A percentile compares a stretch with the other conserved stretches of the same genome.
Evolutionary conservation across 1,140 invertebrate species (phyloP).

Genomic region (Brachionus angularis): DNA sequence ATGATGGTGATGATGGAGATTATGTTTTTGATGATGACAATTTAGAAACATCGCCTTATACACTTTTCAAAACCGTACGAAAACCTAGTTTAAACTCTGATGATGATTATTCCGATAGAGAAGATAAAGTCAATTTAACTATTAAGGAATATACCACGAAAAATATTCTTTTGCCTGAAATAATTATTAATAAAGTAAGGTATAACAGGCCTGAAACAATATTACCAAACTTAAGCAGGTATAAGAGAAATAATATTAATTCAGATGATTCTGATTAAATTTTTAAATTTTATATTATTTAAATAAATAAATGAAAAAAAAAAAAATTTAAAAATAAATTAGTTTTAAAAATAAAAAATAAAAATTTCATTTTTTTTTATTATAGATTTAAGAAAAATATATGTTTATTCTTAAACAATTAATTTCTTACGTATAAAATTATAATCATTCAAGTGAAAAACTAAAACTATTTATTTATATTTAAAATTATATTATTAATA

Average conservation of each 20-base stretch:
- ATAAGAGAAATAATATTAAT: background rate
- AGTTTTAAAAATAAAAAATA: background rate
- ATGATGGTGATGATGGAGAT: too few relatives aligned
- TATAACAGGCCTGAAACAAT: background rate
- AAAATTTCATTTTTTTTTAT: constrained; percentile 2
- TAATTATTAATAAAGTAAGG: constrained; percentile 6
- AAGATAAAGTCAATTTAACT: background rate
- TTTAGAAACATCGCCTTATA: constrained; percentile 1
- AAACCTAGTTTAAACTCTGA: background rate
- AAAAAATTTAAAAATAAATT: too few relatives aligned
- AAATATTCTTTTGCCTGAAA: constrained; percentile 8
- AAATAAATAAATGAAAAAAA: too few relatives aligned
- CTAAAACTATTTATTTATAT: constrained; percentile 2
- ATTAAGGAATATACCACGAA: too few relatives aligned
- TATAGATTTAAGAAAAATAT: too few relatives aligned
- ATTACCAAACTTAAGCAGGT: too few relatives aligned
- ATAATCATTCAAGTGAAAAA: constrained; percentile 29
- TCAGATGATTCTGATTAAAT: background rate
- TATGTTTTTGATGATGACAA: constrained; percentile 1
- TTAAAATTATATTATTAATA: too few relatives aligned
- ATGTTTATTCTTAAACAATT: background rate
- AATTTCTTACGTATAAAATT: background rate
- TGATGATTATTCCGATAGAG: background rate
- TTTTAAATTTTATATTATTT: background rate
- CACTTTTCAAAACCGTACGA: background rate